Evolutionary conservation across 2,113 vertebrate genomes (phyloP).

Genomic region (Ancistrus triradiatus): DNA sequence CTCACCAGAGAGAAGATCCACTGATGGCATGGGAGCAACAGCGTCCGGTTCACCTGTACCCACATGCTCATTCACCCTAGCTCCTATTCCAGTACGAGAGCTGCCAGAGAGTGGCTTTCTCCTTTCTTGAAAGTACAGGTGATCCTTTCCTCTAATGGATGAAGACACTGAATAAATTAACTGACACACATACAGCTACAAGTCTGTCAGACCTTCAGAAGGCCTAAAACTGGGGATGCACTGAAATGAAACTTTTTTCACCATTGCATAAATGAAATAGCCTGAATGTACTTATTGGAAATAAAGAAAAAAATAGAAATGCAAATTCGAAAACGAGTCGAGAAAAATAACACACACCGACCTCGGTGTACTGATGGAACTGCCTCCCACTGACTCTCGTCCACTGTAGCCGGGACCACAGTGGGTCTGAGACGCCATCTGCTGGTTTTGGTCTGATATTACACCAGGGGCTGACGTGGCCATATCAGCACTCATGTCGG

Average conservation of each 20-base stretch:
- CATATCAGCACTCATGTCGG: conserved; percentile 54
- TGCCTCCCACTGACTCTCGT: conserved; percentile 55
- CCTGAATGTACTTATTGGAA: too few species aligned
- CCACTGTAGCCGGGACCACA: conserved; percentile 39
- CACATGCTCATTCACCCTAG: not conserved
- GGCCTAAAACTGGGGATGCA: too few species aligned
- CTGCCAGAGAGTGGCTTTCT: conserved; percentile 31
- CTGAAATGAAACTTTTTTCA: too few species aligned
- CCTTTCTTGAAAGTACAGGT: conserved; percentile 68
- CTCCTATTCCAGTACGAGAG: not conserved
- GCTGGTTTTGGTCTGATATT: conserved; percentile 41
- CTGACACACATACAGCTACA: not conserved
- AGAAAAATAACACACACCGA: conserved; percentile 52
- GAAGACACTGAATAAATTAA: not conserved
- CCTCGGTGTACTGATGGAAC: conserved; percentile 71
- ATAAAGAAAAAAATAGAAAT: too few species aligned
- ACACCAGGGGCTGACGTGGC: conserved; percentile 41
- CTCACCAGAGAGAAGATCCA: conserved; percentile 84
- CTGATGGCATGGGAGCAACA: conserved; percentile 49
- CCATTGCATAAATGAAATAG: too few species aligned
- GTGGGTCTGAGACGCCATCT: conserved; percentile 45
- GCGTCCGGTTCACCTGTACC: conserved; percentile 25
- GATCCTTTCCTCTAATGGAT: conserved; percentile 71
- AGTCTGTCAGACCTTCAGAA: not conserved
- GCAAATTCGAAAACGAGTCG: too few species aligned